phyloP scores from a whole-genome alignment of 2,888 invertebrate species.

The Amblyjoppa proteus region DNA sequence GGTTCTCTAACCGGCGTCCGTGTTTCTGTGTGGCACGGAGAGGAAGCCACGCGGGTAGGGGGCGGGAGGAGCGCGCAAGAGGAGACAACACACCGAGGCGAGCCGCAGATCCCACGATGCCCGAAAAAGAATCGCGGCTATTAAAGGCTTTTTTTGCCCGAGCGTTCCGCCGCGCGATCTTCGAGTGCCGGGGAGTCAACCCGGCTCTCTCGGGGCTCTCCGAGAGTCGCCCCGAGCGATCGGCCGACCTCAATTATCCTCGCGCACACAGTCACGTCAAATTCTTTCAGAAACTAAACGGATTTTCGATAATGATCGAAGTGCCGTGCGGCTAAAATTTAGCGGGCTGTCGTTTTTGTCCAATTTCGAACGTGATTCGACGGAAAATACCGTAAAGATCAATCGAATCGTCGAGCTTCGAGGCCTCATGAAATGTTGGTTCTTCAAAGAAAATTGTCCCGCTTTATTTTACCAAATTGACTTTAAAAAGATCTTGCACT shows the following conservation, averaged over 20 bases:
- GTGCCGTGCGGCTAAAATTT: too few species aligned
- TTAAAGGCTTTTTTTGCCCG: slow-evolving; percentile 51
- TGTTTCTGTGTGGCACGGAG: slow-evolving; percentile 36
- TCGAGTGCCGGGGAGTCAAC: slow-evolving; percentile 44
- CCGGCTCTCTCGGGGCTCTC: background rate
- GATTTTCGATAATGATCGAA: too few species aligned
- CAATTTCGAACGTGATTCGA: too few species aligned
- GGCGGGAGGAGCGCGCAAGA: slow-evolving; percentile 14
- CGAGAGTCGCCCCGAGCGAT: background rate
- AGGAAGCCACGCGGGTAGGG: background rate
- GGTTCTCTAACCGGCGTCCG: slow-evolving; percentile 29
- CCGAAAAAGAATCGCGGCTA: slow-evolving; percentile 54
- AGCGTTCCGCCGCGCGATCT: slow-evolving; percentile 19
- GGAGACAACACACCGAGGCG: slow-evolving; percentile 5
- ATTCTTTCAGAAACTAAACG: too few species aligned
- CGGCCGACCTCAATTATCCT: background rate
- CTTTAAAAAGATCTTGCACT: too few species aligned
- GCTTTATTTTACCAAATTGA: too few species aligned
- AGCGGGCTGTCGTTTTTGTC: too few species aligned
- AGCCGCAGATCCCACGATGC: slow-evolving; percentile 49
- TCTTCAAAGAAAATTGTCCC: too few species aligned
- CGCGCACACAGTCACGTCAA: background rate
- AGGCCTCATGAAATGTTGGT: too few species aligned
- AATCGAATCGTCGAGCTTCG: too few species aligned
- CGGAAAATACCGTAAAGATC: too few species aligned